A percentile compares a stretch with the other conserved stretches of the same genome.
Evolutionary conservation across 2,888 invertebrate genomes (phyloP).

Genomic region (Ormyrus thymus): DNA sequence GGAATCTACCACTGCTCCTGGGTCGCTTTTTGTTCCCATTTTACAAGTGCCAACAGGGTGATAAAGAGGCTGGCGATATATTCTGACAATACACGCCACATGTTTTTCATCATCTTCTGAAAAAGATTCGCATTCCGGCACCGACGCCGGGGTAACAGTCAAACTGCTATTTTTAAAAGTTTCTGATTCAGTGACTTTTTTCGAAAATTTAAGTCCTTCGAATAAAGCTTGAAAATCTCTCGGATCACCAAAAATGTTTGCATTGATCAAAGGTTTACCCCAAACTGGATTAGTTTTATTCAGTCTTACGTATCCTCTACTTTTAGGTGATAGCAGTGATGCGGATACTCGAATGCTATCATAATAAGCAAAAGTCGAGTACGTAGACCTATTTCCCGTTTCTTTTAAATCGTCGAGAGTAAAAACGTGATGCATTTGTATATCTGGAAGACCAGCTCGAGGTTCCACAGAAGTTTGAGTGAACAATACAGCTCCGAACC

Average conservation of each 20-base stretch:
- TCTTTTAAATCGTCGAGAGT: slow-evolving; percentile 69
- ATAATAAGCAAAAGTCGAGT: slow-evolving; percentile 60
- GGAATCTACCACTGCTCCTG: slow-evolving; percentile 80
- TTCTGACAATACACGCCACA: slow-evolving; percentile 79
- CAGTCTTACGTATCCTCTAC: slow-evolving; percentile 80
- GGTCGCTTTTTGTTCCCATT: slow-evolving; percentile 80
- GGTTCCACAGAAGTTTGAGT: slow-evolving; percentile 77
- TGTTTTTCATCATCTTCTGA: slow-evolving; percentile 77
- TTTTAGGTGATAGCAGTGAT: slow-evolving; percentile 80
- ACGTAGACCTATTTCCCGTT: slow-evolving; percentile 73
- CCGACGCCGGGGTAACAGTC: slow-evolving; percentile 75
- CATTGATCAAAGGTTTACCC: slow-evolving; percentile 79
- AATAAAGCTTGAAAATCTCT: slow-evolving; percentile 78
- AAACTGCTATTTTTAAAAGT: slow-evolving; percentile 78
- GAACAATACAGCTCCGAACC: slow-evolving; percentile 79
- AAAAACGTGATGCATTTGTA: slow-evolving; percentile 77
- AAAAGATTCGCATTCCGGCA: slow-evolving; percentile 76
- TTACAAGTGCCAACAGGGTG: slow-evolving; percentile 82
- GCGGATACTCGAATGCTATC: slow-evolving; percentile 71
- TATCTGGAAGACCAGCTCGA: slow-evolving; percentile 77
- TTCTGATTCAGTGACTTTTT: slow-evolving; percentile 76
- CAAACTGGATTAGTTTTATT: slow-evolving; percentile 81
- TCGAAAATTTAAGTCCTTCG: slow-evolving; percentile 77
- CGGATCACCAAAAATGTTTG: slow-evolving; percentile 81
- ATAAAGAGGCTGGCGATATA: slow-evolving; percentile 78